phyloP scores from a whole-genome alignment of 1,140 invertebrate genomes.

The Zophobas morio region DNA sequence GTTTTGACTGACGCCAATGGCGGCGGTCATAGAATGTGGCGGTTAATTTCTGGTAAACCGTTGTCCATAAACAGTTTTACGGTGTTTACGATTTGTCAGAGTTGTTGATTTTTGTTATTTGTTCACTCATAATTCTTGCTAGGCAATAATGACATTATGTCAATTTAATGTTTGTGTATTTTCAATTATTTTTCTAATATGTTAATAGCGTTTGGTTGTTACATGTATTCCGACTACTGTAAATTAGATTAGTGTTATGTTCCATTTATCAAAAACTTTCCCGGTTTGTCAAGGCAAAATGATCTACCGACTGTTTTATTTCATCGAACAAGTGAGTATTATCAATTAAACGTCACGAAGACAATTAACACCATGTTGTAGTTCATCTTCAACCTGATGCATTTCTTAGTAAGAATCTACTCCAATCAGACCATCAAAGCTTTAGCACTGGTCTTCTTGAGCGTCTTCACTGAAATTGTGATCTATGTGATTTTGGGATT shows the following conservation, averaged over 20 bases:
- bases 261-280: background rate
- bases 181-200: background rate
- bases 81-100: background rate
- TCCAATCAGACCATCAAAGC: background rate
- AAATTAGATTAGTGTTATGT: slow-evolving; percentile 24
- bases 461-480: slow-evolving; percentile 4
- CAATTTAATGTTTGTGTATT: slow-evolving; percentile 12
- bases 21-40: too few relatives aligned
- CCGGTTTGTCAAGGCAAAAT: background rate
- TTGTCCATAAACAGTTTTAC: too few relatives aligned
- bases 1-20: slow-evolving; percentile 10
- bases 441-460: background rate
- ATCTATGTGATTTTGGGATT: slow-evolving; percentile 16
- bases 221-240: background rate
- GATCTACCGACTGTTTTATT: slow-evolving; percentile 4
- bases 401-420: background rate
- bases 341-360: background rate
- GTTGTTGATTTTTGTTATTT: background rate
- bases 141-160: slow-evolving; percentile 8
- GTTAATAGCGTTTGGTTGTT: background rate
- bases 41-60: background rate
- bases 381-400: background rate
- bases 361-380: background rate
- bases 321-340: slow-evolving; percentile 5
- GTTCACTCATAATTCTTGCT: background rate